Conservation (phyloP, 2,888 invertebrate species). For the Homarus gammarus region DNA sequence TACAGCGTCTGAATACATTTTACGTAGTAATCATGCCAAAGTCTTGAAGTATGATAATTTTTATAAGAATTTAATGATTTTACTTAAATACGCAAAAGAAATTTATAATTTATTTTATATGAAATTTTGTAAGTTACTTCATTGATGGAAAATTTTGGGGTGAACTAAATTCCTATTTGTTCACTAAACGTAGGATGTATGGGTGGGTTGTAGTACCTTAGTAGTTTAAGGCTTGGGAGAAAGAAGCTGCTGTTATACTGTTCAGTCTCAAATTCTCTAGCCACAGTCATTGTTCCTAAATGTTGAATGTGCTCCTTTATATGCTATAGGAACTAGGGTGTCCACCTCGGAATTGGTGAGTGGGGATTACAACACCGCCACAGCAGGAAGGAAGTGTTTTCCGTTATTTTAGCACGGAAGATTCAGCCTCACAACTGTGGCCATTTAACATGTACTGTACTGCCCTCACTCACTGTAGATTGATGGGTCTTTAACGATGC, state of each 20-base stretch:
- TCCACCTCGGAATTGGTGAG: constrained; percentile 18
- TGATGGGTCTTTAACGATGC: constrained; percentile 7
- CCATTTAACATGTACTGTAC: neutral
- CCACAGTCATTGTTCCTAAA: constrained; percentile 64
- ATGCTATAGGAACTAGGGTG: constrained; percentile 46
- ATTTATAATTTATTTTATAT: constrained; percentile 63
- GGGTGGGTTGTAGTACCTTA: constrained; percentile 70
- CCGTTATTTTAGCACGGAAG: neutral
- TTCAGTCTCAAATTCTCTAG: constrained; percentile 44
- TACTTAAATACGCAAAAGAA: constrained; percentile 6
- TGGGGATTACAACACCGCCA: neutral
- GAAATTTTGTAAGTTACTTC: constrained; percentile 46
- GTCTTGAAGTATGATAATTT: constrained; percentile 38
- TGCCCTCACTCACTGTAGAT: neutral
- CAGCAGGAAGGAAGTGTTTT: neutral
- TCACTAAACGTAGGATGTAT: constrained; percentile 55
- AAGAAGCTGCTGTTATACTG: constrained; percentile 60
- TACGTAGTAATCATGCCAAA: constrained; percentile 67
- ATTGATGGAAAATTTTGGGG: constrained; percentile 33
- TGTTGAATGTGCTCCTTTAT: constrained; percentile 43
- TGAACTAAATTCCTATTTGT: constrained; percentile 38
- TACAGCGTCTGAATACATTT: constrained; percentile 37
- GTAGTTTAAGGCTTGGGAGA: constrained; percentile 64
- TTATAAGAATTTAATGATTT: constrained; percentile 53
- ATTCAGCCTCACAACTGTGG: constrained; percentile 1